Evolutionary conservation across 2,888 invertebrate species (phyloP).

Genomic region (Charanyca ferruginea): DNA sequence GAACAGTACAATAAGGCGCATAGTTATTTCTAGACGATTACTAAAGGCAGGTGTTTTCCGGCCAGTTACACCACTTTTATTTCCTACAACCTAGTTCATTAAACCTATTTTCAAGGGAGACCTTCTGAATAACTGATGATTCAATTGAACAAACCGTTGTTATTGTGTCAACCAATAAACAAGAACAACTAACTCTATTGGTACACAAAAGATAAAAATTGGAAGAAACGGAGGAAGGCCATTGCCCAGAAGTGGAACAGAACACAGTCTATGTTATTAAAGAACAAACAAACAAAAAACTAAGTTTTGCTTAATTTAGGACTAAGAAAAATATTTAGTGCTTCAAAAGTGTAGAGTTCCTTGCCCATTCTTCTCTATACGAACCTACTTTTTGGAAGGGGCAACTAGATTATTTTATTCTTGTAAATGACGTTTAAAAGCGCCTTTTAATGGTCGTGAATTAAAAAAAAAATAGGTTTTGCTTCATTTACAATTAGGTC

Average conservation of each 20-base stretch:
- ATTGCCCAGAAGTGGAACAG: not conserved
- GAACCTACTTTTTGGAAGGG: too few species aligned
- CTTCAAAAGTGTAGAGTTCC: too few species aligned
- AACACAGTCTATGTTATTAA: not conserved
- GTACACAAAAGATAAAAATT: not conserved
- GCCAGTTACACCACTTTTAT: conserved; percentile 31
- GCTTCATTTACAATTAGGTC: too few species aligned
- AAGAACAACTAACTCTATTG: conserved; percentile 15
- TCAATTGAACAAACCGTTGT: conserved; percentile 39
- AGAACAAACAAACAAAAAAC: not conserved
- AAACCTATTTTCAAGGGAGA: conserved; percentile 15
- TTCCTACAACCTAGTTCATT: conserved; percentile 24
- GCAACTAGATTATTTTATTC: too few species aligned
- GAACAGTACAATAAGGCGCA: not conserved
- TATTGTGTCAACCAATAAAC: conserved; percentile 14
- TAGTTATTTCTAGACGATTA: conserved; percentile 1
- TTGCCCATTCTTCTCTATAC: too few species aligned
- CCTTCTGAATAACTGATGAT: conserved; percentile 41
- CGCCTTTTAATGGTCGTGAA: too few species aligned
- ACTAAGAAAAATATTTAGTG: too few species aligned
- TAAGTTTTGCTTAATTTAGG: too few species aligned
- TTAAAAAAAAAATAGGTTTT: too few species aligned
- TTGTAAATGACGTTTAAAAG: too few species aligned
- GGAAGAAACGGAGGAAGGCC: not conserved
- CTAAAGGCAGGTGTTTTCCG: not conserved